A percentile compares a stretch with the other conserved stretches of the same genome.
Conservation (phyloP, 1,140 invertebrate genomes). For the Hyles euphorbiae region DNA sequence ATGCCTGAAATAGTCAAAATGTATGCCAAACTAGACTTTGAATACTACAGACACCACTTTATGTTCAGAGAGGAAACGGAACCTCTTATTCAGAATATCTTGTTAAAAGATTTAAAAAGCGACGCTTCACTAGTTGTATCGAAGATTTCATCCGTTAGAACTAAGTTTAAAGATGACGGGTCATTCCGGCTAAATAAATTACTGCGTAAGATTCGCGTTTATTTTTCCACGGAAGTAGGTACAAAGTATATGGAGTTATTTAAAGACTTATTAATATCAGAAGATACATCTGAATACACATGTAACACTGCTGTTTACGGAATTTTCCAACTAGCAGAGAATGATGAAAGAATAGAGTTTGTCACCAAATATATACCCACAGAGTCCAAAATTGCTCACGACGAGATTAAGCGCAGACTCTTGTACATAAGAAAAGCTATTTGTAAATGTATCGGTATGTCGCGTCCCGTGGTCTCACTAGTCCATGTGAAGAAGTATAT, state of each 20-base stretch:
- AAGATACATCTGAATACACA: conserved; percentile 6
- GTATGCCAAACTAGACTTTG: conserved; percentile 30
- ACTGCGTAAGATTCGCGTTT: conserved; percentile 44
- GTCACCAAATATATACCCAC: conserved; percentile 42
- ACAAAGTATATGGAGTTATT: conserved; percentile 31
- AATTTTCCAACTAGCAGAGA: conserved; percentile 42
- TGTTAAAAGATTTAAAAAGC: conserved; percentile 37
- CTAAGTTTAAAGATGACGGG: not conserved
- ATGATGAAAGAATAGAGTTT: conserved; percentile 33
- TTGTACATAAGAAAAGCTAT: conserved; percentile 41
- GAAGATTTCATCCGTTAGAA: conserved; percentile 20
- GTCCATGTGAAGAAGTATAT: conserved; percentile 32
- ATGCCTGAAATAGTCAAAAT: conserved; percentile 34
- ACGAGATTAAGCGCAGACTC: conserved; percentile 24
- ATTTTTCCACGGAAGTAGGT: conserved; percentile 45
- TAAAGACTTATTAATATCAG: conserved; percentile 15
- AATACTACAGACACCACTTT: conserved; percentile 19
- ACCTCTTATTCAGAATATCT: conserved; percentile 19
- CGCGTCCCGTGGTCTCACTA: conserved; percentile 45
- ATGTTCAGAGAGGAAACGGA: conserved; percentile 15
- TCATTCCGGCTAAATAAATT: conserved; percentile 18
- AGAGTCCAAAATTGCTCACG: conserved; percentile 37
- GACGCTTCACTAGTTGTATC: conserved; percentile 30
- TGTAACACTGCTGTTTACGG: conserved; percentile 24
- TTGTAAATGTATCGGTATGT: conserved; percentile 38